Base-by-base conservation (phyloP, 2,797 vertebrate genomes). In the Darevskia mixta region DNA sequence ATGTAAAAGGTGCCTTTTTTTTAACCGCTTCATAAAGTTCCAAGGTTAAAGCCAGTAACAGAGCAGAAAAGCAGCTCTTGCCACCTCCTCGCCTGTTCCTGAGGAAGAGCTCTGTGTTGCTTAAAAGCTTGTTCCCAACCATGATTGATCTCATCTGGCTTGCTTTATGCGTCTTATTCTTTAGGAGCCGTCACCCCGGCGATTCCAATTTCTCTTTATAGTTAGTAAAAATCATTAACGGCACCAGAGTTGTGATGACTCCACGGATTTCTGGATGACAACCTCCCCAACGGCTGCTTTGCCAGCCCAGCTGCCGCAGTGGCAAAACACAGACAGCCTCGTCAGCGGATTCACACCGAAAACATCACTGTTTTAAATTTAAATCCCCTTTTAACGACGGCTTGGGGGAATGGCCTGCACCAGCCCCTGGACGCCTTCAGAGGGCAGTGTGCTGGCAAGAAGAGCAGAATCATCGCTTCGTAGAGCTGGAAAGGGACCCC, bases 271-370 rank as follows among this genome's bases (percentile, higher is more conserved):
- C 83, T 75, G 25, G 66, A 73, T 75, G 17, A 69, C 69, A 49
- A n/a, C 82, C 66, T 78, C 41, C 17, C 69, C 66, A n/a, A 32
- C 27, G 35, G 58, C 25, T 9, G 49, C 17, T 15, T 79, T 61
- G 64, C 3, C 11, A 29, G 38, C 10, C 83, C 83, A 80, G 78
- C 78, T 58, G 88, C 88, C 11, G 27, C 87, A 88, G 38, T 41
- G 8, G 72, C 67, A 66, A 27, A 38, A 69, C 43, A 18, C 49
- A 67, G 78, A 72, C 41, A n/a, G 41, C 71, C 0, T 1, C 4
- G n/a, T 86, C 88, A 89, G 88, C 88, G 77, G n/a, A 82, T 86
- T 81, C 49, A 38, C 23, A 32, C 58, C 58, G 0, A 18, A 75
- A 85, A 81, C 80, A 77, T 23, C 18, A 75, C 2, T 43, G 38